Evolutionary conservation across 2,113 vertebrate genomes (phyloP).

Genomic region (Phaethornis superciliosus): DNA sequence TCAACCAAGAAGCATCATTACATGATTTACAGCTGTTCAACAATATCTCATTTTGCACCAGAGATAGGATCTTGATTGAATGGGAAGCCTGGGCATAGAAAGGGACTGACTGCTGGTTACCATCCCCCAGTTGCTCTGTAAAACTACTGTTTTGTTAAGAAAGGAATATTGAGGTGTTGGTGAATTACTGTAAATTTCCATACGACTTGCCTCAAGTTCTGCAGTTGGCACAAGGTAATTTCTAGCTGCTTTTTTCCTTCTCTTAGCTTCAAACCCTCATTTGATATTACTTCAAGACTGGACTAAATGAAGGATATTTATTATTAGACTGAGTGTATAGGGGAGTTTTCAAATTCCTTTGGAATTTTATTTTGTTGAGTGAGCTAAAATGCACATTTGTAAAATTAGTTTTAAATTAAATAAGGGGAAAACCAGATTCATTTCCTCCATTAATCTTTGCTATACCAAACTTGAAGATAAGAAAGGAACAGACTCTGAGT

Average conservation of each 20-base stretch:
- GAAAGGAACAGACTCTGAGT: not conserved
- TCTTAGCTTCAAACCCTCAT: not conserved
- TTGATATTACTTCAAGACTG: not conserved
- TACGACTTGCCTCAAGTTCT: not conserved
- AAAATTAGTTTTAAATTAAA: not conserved
- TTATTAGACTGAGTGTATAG: not conserved
- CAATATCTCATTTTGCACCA: not conserved
- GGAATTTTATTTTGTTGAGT: not conserved
- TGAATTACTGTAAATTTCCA: constrained; percentile 18
- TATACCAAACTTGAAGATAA: not conserved
- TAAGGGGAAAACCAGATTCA: not conserved
- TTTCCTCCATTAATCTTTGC: not conserved
- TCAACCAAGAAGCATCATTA: not conserved
- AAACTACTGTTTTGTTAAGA: not conserved
- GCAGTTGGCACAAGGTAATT: not conserved
- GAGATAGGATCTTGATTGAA: not conserved
- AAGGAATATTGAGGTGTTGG: not conserved
- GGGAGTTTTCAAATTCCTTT: not conserved
- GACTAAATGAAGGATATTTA: not conserved
- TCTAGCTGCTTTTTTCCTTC: not conserved
- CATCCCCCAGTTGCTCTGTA: not conserved
- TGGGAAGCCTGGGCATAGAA: not conserved
- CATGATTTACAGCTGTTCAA: not conserved
- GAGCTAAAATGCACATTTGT: not conserved
- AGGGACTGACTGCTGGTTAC: not conserved